Conservation (phyloP, 2,113 vertebrate genomes). For the Leptocoma aspasia region DNA sequence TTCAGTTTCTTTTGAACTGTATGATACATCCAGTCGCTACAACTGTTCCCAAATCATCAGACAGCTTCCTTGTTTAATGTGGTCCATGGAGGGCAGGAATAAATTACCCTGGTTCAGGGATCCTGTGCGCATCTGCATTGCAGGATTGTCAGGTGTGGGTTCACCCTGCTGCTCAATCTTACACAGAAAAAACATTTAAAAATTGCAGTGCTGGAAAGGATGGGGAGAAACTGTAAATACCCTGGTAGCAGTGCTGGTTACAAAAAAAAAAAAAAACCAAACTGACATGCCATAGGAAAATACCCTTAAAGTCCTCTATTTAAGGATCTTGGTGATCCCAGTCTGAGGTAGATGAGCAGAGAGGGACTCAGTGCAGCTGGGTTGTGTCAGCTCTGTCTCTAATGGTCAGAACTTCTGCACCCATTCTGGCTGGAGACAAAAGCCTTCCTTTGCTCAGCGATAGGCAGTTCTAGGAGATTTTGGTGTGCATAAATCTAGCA, state of each 20-base stretch:
- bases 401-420: accelerated
- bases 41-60: constrained; percentile 6
- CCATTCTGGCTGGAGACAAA: background rate
- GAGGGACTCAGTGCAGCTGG: background rate
- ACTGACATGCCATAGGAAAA: background rate
- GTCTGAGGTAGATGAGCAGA: background rate
- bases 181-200: background rate
- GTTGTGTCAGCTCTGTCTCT: background rate
- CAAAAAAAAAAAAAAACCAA: background rate
- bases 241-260: background rate
- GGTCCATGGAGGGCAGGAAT: background rate
- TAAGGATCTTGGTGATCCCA: background rate
- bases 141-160: background rate
- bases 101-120: background rate
- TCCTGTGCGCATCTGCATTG: background rate
- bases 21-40: background rate
- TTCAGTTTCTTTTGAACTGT: constrained; percentile 29
- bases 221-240: background rate
- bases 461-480: background rate
- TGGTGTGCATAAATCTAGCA: background rate
- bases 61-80: background rate
- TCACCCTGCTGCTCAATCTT: background rate
- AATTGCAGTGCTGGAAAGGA: background rate
- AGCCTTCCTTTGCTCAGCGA: background rate
- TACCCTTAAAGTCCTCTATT: background rate